A percentile compares a stretch with the other conserved stretches of the same genome.
Evolutionary conservation across 92 coral and sea anemone species (phyloP).

Genomic region (Parazoanthus darwini): DNA sequence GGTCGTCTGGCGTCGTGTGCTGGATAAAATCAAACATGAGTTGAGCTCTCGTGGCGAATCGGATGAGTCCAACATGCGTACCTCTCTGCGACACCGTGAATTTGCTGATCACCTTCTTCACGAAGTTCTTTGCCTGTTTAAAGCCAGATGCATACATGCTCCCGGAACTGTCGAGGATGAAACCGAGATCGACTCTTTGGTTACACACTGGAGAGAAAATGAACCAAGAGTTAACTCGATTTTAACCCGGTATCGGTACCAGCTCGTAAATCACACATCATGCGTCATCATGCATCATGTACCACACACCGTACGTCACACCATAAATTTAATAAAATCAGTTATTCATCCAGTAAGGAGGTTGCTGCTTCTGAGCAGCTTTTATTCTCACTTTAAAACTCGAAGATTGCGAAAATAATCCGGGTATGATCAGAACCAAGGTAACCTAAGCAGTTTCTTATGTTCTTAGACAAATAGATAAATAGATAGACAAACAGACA

Average conservation of each 20-base stretch:
- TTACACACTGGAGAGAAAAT: slow-evolving; percentile 64
- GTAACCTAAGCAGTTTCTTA: too few species aligned
- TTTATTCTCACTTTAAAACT: too few species aligned
- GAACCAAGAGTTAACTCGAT: neutral
- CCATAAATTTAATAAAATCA: too few species aligned
- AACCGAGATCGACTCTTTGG: slow-evolving; percentile 74
- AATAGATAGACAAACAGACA: too few species aligned
- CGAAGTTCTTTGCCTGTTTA: slow-evolving; percentile 65
- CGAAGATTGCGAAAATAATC: too few species aligned
- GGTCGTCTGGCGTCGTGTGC: neutral
- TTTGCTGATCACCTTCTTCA: slow-evolving; percentile 40
- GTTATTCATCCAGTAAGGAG: too few species aligned
- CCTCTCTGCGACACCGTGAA: slow-evolving; percentile 13
- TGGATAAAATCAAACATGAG: slow-evolving; percentile 24
- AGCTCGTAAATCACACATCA: neutral
- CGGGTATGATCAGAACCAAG: too few species aligned
- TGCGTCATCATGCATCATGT: too few species aligned
- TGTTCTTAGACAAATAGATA: too few species aligned
- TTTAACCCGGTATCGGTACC: too few species aligned
- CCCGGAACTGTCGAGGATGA: slow-evolving; percentile 70
- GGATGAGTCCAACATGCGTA: slow-evolving; percentile 31
- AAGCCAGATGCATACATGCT: slow-evolving; percentile 66
- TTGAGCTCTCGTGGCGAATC: slow-evolving; percentile 4
- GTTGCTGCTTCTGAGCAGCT: too few species aligned
- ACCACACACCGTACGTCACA: too few species aligned